Base-by-base conservation (phyloP, 2,888 invertebrate genomes). In the Cistogaster globosa region DNA sequence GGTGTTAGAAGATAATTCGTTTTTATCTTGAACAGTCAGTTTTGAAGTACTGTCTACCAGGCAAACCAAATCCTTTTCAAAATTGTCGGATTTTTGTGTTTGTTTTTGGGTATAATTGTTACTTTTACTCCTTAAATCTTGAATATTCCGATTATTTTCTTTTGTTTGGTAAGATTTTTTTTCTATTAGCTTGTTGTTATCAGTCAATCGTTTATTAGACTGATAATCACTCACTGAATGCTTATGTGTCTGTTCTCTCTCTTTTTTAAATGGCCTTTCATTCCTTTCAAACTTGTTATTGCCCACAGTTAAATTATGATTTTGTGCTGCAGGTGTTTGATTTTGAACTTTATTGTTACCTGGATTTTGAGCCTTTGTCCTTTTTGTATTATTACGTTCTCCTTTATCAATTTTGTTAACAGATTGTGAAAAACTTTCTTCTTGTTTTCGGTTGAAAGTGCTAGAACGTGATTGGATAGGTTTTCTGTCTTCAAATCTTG, bases 21-120 rank as follows among this genome's bases (percentile, higher is more conserved):
- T 88, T 65, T 86, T 88, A 53, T 86, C 88, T 32, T 32, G 32
- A 80, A 89, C 87, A 88, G 90, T 90, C 32, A 92, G 74, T 85
- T 91, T 91, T 2, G 90, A 88, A 8, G 91, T 89, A n/a, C 86
- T 87, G 51, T 90, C 90, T 4, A 87, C 87, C 9, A 90, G 86
- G 58, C 89, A 89, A 32, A 88, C 88, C 32, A 90, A 87, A 38
- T 80, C 88, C n/a, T 74, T 57, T 86, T 86, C 80, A 53, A 58
- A 71, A 74, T 60, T 76, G 22, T 65, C 72, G n/a, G 12, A 8
- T 87, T 93, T 91, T 68, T 86, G 67, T 74, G 82, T 62, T 67
- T 85, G 63, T 16, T 68, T 67, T 26, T 72, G 77, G 0, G 83
- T 71, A 63, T 71, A 67, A 42, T 16, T 83, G 38, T 22, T 85